phyloP scores from a whole-genome alignment of 2,888 invertebrate genomes.

The Harpalus rufipes region DNA sequence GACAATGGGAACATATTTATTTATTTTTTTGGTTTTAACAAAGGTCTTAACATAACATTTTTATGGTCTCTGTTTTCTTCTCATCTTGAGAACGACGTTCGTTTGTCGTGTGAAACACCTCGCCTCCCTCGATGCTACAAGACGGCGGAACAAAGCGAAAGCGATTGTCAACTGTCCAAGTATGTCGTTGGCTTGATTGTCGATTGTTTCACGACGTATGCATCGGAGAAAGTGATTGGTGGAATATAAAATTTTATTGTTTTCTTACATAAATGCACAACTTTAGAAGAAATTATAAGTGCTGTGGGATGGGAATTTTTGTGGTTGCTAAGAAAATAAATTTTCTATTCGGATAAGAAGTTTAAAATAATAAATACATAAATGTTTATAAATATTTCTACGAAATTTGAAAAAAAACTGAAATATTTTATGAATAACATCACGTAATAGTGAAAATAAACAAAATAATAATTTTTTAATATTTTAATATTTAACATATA shows the following conservation, averaged over 20 bases:
- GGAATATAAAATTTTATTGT: slow-evolving; percentile 8
- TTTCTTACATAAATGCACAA: slow-evolving; percentile 24
- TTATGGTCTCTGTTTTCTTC: not conserved
- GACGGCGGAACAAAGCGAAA: slow-evolving; percentile 35
- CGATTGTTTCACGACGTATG: slow-evolving; percentile 30
- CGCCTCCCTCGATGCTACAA: slow-evolving; percentile 9
- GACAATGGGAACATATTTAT: too few relatives aligned
- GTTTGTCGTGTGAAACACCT: slow-evolving; percentile 35
- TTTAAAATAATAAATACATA: not conserved
- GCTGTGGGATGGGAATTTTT: slow-evolving; percentile 11
- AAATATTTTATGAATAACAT: too few relatives aligned
- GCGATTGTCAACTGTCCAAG: slow-evolving; percentile 43
- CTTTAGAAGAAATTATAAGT: not conserved
- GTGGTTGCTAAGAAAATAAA: slow-evolving; percentile 9
- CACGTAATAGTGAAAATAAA: too few relatives aligned
- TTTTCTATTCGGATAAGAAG: not conserved
- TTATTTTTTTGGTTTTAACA: too few relatives aligned
- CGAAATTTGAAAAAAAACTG: not conserved
- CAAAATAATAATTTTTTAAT: too few relatives aligned
- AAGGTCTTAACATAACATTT: not conserved
- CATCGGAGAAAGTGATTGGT: slow-evolving; percentile 31
- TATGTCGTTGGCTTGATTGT: slow-evolving; percentile 5
- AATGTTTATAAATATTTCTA: not conserved
- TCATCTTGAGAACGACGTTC: not conserved
- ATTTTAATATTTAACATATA: too few relatives aligned